Evolutionary conservation across 2,797 vertebrate genomes (phyloP).

Genomic region (Cheirogaleus major): DNA sequence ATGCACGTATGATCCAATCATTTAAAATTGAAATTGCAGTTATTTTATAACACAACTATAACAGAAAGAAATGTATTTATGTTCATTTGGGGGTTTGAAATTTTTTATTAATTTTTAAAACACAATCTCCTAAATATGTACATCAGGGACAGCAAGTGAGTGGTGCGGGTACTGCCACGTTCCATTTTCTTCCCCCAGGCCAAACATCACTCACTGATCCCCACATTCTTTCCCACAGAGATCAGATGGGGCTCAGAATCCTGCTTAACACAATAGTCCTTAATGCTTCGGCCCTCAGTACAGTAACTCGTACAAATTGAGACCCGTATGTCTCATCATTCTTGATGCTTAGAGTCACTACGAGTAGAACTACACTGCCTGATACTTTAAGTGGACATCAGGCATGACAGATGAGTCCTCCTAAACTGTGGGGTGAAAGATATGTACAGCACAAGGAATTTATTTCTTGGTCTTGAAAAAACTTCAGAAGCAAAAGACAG

Average conservation of each 20-base stretch:
- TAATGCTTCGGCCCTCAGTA: background rate
- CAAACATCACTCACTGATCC: background rate
- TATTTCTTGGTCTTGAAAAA: background rate
- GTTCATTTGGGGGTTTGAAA: background rate
- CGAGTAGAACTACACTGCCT: background rate
- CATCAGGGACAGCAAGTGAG: background rate
- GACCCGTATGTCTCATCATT: background rate
- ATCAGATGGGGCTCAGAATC: background rate
- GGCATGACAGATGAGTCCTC: background rate
- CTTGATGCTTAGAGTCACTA: background rate
- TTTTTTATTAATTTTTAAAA: slow-evolving; percentile 23
- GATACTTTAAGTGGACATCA: background rate
- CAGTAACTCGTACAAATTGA: background rate
- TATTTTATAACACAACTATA: background rate
- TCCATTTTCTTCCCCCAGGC: background rate
- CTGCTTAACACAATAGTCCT: background rate
- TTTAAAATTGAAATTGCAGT: background rate
- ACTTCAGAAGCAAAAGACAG: background rate
- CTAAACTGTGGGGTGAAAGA: background rate
- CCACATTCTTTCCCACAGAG: background rate
- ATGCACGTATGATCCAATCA: background rate
- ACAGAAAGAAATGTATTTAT: background rate
- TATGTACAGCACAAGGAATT: background rate
- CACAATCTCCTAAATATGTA: background rate
- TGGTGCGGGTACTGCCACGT: too few relatives aligned